Base-by-base conservation (phyloP, 2,888 invertebrate genomes). In the Desoria tigrina region DNA sequence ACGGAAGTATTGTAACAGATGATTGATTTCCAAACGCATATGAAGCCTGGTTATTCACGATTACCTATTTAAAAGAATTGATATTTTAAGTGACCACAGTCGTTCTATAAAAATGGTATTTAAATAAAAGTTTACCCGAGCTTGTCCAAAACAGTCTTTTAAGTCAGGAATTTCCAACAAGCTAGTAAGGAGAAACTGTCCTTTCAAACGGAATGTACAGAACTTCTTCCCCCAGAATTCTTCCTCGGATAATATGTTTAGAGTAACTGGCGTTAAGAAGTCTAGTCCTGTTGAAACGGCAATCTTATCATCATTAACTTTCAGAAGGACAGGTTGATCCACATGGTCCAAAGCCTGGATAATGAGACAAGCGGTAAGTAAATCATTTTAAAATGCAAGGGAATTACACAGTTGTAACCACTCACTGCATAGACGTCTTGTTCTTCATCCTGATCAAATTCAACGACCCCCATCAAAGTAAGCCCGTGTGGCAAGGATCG, bases 131-230 rank as follows among this genome's bases (percentile, higher is more conserved):
- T 18, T 28, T 65, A 72, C 76, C 66, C 71, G 71, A 14, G 74
- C 73, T 9, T 57, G 57, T 7, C 61, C 62, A 59, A 76, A 76
- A 45, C 73, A 72, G 14, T 70, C 66, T 39, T 61, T 61, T 1
- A 76, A 54, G 27, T 74, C 76, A 16, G 74, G 76, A 37, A 59
- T 54, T 61, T 76, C 76, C 23, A 76, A 60, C 51, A 72, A 49
- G 51, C 72, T 72, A 21, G 72, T 63, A 21, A 76, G 45, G 14
- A 74, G 63, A 39, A 76, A 66, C 32, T 71, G 70, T n/a, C 76
- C 76, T 45, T 65, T 65, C 28, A 76, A 56, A 26, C 72, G 72
- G 71, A 76, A 76, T 67, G 76, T 76, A 50, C 68, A 69, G 1
- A 72, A 68, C 16, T 54, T 60, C 9, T 74, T 70, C 24, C 69